A percentile compares a stretch with the other conserved stretches of the same genome.
phyloP scores from a whole-genome alignment of 2,113 vertebrate species.

The Vimba vimba region DNA sequence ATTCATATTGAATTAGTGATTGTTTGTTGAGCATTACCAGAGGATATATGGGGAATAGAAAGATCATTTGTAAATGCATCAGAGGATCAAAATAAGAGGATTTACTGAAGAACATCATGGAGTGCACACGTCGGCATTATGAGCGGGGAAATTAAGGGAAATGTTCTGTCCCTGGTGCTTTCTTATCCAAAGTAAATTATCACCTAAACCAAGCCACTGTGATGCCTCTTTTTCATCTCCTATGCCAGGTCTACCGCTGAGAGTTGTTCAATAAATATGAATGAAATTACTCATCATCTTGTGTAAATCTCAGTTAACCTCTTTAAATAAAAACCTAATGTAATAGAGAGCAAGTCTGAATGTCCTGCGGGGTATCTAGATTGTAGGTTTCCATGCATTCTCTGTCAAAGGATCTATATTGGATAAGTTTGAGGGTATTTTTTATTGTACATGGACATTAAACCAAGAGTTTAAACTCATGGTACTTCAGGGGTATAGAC shows the following conservation, averaged over 20 bases:
- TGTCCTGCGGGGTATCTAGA: background rate
- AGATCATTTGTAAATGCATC: conserved; percentile 49
- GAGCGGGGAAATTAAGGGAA: conserved; percentile 39
- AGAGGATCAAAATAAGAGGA: conserved; percentile 46
- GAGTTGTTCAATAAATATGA: conserved; percentile 29
- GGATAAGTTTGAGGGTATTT: background rate
- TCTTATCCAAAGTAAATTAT: conserved; percentile 53
- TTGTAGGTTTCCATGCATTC: background rate
- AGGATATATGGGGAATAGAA: conserved; percentile 31
- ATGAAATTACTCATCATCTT: conserved; percentile 43
- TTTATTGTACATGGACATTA: background rate
- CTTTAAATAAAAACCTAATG: conserved; percentile 29
- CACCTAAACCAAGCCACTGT: conserved; percentile 22
- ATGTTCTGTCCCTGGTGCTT: conserved; percentile 43
- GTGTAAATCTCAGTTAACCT: conserved; percentile 32
- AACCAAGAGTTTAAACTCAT: background rate
- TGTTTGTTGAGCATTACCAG: conserved; percentile 33
- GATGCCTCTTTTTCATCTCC: conserved; percentile 22
- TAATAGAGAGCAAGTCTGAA: conserved; percentile 18
- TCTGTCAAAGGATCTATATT: conserved; percentile 7
- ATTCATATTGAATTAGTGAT: conserved; percentile 9
- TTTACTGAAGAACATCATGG: conserved; percentile 32
- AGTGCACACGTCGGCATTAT: conserved; percentile 28
- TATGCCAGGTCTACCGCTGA: conserved; percentile 11
- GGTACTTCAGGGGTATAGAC: background rate